phyloP scores from a whole-genome alignment of 2,797 vertebrate genomes.

The Sitta carolinensis region DNA sequence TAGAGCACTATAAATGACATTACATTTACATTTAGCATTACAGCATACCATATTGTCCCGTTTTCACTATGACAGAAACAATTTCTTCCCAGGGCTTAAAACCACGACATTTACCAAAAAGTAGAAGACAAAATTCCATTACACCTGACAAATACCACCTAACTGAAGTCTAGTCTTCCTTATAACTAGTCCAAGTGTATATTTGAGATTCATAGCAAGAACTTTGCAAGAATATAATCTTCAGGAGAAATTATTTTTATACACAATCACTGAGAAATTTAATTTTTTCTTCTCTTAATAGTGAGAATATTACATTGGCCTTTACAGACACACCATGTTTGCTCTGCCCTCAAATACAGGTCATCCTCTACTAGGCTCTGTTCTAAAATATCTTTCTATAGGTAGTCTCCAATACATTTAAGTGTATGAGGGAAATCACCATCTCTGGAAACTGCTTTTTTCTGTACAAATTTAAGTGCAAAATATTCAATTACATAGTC shows the following conservation, averaged over 20 bases:
- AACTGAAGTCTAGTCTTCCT: background rate
- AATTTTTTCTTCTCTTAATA: background rate
- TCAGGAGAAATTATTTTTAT: background rate
- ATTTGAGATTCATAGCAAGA: background rate
- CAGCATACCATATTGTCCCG: background rate
- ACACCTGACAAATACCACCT: background rate
- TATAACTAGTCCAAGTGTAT: background rate
- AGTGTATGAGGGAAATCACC: background rate
- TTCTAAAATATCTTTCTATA: background rate
- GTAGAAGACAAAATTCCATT: background rate
- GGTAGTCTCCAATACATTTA: background rate
- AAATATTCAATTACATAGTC: conserved; percentile 20
- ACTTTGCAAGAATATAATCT: background rate
- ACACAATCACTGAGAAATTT: background rate
- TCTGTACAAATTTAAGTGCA: background rate
- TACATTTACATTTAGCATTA: background rate
- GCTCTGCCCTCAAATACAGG: background rate
- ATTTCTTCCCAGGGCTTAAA: background rate
- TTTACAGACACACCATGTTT: background rate
- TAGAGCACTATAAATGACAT: background rate
- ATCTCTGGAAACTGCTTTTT: background rate
- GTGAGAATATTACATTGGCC: background rate
- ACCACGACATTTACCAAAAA: accelerated
- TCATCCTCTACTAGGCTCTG: background rate
- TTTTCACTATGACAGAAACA: background rate